phyloP scores from a whole-genome alignment of 2,797 vertebrate genomes.

The Smutsia gigantea region DNA sequence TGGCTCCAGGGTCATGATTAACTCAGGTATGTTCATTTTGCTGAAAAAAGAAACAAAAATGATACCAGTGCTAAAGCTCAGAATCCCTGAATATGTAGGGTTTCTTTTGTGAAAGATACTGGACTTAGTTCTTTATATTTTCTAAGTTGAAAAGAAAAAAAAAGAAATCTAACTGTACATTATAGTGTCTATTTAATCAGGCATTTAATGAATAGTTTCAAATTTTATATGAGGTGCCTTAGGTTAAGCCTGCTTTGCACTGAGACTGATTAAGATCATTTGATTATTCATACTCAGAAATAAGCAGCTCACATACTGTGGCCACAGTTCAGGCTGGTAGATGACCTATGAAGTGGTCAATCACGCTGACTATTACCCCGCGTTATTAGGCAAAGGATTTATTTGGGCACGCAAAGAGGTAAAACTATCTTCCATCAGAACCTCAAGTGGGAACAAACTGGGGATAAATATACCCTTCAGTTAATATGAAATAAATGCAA shows the following conservation, averaged over 20 bases:
- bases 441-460: neutral
- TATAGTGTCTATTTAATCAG: neutral
- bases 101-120: neutral
- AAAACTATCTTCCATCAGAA: neutral
- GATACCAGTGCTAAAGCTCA: neutral
- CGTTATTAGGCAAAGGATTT: neutral
- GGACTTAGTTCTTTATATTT: neutral
- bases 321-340: neutral
- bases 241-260: neutral
- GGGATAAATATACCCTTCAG: neutral
- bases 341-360: neutral
- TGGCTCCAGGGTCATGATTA: neutral
- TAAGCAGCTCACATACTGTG: neutral
- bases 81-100: neutral
- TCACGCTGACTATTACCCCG: neutral
- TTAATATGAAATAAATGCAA: neutral
- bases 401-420: neutral
- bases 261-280: neutral
- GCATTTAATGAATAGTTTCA: neutral
- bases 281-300: neutral
- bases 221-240: neutral
- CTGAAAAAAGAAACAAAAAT: neutral
- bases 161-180: neutral
- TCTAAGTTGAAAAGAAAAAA: neutral
- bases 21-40: neutral